phyloP scores from a whole-genome alignment of 2,113 vertebrate genomes.

The Sapajus apella region DNA sequence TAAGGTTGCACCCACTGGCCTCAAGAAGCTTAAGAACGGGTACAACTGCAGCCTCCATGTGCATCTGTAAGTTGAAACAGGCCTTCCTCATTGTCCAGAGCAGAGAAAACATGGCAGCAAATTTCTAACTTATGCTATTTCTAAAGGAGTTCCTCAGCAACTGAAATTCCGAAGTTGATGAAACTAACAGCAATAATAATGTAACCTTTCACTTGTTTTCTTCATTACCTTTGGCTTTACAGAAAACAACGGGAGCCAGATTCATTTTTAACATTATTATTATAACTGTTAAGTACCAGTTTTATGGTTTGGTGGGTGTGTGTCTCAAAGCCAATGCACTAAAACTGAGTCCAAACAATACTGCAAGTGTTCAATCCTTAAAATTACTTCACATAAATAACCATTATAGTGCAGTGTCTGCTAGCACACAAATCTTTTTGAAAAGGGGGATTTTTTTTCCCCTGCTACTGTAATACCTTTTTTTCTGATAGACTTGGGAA shows the following conservation, averaged over 20 bases:
- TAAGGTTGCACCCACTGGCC: accelerated
- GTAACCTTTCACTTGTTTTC: not conserved
- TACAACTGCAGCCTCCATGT: accelerated
- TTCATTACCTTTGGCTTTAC: not conserved
- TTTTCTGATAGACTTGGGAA: not conserved
- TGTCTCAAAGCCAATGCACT: not conserved
- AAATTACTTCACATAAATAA: not conserved
- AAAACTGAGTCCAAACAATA: not conserved
- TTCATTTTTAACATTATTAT: not conserved
- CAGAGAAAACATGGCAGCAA: no score
- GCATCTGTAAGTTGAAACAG: no score
- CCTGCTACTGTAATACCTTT: not conserved
- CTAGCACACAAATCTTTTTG: not conserved
- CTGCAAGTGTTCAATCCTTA: not conserved
- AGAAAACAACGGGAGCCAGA: not conserved
- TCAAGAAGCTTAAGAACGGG: not conserved
- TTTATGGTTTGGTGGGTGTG: not conserved
- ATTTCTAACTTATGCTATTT: not conserved
- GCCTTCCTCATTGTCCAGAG: accelerated
- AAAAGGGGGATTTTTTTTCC: not conserved
- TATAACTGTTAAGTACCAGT: not conserved
- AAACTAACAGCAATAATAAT: not conserved
- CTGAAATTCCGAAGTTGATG: not conserved
- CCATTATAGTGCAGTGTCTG: not conserved
- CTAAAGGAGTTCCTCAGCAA: not conserved